These are phyloP conservation scores for Eunapius fragilis DNA, from an alignment of 37 sponge, comb jelly and placozoan species.

Conservation along the genomic window DNA sequence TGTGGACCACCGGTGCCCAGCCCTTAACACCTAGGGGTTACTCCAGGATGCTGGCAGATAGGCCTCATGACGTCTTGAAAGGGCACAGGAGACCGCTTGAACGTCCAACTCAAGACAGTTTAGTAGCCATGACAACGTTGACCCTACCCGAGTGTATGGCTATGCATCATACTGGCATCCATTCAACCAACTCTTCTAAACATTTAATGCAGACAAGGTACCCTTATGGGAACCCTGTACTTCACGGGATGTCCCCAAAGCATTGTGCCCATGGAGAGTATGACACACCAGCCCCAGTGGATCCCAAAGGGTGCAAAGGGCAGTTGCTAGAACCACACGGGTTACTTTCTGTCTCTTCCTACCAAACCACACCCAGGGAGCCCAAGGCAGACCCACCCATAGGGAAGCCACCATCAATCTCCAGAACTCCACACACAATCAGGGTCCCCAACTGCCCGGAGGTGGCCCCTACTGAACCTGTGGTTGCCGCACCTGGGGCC, in stretches of 20 bases:
- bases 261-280: background rate
- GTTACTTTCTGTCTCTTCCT: background rate
- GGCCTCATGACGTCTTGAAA: background rate
- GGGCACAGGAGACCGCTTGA: background rate
- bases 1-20: background rate
- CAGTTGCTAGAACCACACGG: background rate
- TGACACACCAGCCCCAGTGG: background rate
- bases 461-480: background rate
- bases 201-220: background rate
- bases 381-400: background rate
- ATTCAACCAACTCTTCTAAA: background rate
- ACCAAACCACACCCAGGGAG: background rate
- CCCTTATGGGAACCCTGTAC: slow-evolving; percentile 17
- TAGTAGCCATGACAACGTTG: background rate
- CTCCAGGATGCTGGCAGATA: background rate
- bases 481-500: background rate
- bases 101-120: background rate
- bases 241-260: background rate
- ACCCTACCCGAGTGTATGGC: background rate
- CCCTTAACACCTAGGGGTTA: background rate
- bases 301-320: background rate
- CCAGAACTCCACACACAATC: background rate
- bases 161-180: background rate
- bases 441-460: background rate
- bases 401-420: background rate